Percentiles rank a stretch among this genome's conserved stretches.
Conservation (phyloP, 2,113 vertebrate species). For the Festucalex cinctus region DNA sequence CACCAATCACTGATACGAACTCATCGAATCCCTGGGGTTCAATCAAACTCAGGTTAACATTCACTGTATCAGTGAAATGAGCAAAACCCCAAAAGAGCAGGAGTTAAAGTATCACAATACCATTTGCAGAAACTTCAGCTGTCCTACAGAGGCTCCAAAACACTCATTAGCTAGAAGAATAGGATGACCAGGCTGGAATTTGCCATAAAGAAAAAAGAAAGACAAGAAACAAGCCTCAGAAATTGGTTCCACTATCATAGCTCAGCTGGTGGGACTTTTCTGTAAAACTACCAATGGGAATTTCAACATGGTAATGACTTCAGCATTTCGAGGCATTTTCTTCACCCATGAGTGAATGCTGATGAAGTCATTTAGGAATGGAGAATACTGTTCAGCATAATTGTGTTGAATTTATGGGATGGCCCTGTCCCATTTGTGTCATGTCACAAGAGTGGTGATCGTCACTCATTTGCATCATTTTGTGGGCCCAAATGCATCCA, state of each 20-base stretch:
- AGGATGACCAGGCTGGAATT: neutral
- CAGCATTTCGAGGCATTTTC: neutral
- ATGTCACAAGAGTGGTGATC: constrained; percentile 8
- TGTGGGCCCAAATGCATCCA: constrained; percentile 5
- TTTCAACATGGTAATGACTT: neutral
- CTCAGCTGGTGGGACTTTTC: neutral
- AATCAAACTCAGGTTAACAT: too few species aligned
- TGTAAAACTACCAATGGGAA: constrained; percentile 1
- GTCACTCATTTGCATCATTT: constrained; percentile 11
- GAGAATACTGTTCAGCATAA: neutral
- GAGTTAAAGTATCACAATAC: neutral
- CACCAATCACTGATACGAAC: too few species aligned
- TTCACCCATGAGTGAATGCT: constrained; percentile 3
- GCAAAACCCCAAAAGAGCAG: neutral
- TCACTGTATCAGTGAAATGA: neutral
- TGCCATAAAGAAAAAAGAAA: neutral
- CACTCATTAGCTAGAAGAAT: neutral
- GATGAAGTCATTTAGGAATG: constrained; percentile 1
- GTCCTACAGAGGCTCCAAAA: neutral
- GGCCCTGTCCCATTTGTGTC: constrained; percentile 9
- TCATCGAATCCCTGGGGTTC: too few species aligned
- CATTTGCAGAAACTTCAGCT: neutral
- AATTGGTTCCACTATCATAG: neutral
- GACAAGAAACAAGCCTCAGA: neutral
- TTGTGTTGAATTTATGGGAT: constrained; percentile 8